phyloP scores from a whole-genome alignment of 2,113 vertebrate species.

The Morphnarchus princeps region DNA sequence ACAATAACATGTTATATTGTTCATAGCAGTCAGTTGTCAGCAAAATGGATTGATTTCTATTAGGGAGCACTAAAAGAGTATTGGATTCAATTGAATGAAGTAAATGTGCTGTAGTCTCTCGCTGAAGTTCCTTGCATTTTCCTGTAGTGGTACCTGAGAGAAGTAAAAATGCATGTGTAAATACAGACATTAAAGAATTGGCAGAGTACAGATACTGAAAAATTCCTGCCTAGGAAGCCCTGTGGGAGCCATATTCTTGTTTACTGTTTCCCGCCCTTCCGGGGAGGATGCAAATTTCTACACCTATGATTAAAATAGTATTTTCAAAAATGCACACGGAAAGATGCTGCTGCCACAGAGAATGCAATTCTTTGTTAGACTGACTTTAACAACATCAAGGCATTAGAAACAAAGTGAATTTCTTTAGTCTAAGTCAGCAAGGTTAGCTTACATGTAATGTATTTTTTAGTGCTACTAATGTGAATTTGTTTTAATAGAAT shows the following conservation, averaged over 20 bases:
- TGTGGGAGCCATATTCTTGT: not conserved
- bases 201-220: not conserved
- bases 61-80: not conserved
- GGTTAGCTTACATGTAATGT: not conserved
- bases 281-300: slow-evolving; percentile 44
- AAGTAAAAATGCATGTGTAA: slow-evolving; percentile 33
- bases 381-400: not conserved
- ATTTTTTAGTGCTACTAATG: not conserved
- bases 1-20: not conserved
- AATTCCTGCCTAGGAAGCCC: not conserved
- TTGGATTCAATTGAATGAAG: not conserved
- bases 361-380: not conserved
- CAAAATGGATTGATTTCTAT: not conserved
- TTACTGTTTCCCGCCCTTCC: slow-evolving; percentile 29
- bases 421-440: not conserved
- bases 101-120: not conserved
- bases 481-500: not conserved
- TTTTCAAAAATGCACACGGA: slow-evolving; percentile 9
- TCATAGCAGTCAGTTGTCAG: slow-evolving; percentile 3
- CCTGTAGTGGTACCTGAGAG: not conserved
- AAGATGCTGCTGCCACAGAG: not conserved
- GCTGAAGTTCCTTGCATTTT: slow-evolving; percentile 29
- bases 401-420: not conserved
- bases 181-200: slow-evolving; percentile 38
- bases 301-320: slow-evolving; percentile 31